phyloP scores from a whole-genome alignment of 2,113 vertebrate species.

The Pomatorhinus ruficollis region DNA sequence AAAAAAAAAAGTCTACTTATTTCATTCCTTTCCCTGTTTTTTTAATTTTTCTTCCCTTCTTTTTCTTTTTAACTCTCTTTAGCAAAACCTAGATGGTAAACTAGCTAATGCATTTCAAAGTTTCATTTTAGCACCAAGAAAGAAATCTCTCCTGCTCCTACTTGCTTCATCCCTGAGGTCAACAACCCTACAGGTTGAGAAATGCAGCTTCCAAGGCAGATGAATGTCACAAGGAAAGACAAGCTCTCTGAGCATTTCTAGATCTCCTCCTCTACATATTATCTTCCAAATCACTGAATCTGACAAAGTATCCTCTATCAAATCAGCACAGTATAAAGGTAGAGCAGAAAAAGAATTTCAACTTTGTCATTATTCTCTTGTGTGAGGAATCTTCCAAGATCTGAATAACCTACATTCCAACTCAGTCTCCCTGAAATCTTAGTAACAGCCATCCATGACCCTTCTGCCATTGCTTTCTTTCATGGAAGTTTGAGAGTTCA shows the following conservation, averaged over 20 bases:
- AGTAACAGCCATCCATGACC: not conserved
- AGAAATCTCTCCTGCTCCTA: not conserved
- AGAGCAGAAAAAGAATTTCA: not conserved
- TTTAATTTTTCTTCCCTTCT: not conserved
- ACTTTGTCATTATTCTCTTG: not conserved
- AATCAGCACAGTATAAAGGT: not conserved
- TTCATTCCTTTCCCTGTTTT: not conserved
- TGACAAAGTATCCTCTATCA: not conserved
- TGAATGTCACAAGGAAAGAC: not conserved
- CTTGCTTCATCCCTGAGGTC: not conserved
- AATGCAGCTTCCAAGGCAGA: not conserved
- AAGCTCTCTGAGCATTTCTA: not conserved
- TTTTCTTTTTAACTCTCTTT: not conserved
- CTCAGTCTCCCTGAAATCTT: not conserved
- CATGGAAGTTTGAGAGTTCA: not conserved
- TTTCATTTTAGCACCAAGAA: not conserved
- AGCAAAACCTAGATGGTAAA: not conserved
- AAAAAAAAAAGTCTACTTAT: not conserved
- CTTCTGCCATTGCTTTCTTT: not conserved
- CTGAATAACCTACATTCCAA: not conserved
- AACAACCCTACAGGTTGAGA: not conserved
- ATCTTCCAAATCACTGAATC: not conserved
- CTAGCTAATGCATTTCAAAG: not conserved
- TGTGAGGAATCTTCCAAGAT: not conserved
- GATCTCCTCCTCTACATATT: not conserved